A percentile compares a stretch with the other conserved stretches of the same genome.
Conservation (phyloP, 2,888 invertebrate species). For the Lasioglossum zephyrum region DNA sequence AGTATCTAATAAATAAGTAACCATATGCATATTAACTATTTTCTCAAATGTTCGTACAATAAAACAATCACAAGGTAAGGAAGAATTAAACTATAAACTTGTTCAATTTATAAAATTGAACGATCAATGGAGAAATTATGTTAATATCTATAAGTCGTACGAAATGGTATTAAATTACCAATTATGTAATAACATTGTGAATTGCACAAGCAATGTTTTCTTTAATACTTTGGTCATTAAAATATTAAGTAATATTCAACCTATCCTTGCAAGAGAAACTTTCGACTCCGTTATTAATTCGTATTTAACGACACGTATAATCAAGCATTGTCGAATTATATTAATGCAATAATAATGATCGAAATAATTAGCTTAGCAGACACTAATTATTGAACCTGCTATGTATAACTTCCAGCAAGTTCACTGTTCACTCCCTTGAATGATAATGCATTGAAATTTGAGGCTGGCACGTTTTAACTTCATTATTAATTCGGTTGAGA, state of each 20-base stretch:
- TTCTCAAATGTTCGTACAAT: neutral
- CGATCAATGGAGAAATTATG: neutral
- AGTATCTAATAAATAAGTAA: neutral
- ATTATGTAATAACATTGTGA: no score
- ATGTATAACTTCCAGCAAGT: slow-evolving; percentile 40
- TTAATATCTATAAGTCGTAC: neutral
- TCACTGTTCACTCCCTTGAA: slow-evolving; percentile 37
- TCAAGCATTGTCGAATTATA: slow-evolving; percentile 57
- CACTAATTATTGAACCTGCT: slow-evolving; percentile 51
- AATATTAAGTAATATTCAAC: neutral
- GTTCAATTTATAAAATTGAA: no score
- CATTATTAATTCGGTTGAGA: slow-evolving; percentile 57
- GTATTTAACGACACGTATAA: slow-evolving; percentile 59
- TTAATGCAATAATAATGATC: slow-evolving; percentile 64
- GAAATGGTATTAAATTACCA: no score
- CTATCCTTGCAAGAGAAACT: slow-evolving; percentile 3
- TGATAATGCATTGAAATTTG: slow-evolving; percentile 60
- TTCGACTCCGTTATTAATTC: slow-evolving; percentile 48
- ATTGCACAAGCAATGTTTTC: no score
- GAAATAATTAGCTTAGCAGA: slow-evolving; percentile 61
- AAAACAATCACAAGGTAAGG: neutral
- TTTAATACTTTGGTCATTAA: neutral
- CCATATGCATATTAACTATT: neutral
- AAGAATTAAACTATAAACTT: neutral
- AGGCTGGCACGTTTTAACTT: slow-evolving; percentile 56